Conservation (phyloP, 64 coral and sea anemone genomes). For the Astreopora myriophthalma region DNA sequence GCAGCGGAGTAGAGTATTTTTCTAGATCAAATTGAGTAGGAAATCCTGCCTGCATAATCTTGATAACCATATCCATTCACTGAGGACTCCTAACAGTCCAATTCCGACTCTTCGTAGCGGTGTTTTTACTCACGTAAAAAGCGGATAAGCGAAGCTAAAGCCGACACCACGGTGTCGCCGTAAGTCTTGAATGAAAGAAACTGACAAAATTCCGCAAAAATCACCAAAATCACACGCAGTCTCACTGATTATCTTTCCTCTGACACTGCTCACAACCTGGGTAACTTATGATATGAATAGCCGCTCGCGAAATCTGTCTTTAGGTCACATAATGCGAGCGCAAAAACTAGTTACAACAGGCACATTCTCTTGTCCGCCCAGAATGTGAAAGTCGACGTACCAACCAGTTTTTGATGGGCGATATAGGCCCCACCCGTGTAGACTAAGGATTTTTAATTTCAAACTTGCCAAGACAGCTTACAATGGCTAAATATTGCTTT, state of each 20-base stretch:
- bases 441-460: background rate
- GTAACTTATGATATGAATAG: background rate
- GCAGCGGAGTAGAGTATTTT: slow-evolving; percentile 86
- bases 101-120: slow-evolving; percentile 5
- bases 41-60: slow-evolving; percentile 69
- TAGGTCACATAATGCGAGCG: slow-evolving; percentile 12
- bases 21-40: slow-evolving; percentile 77
- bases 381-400: background rate
- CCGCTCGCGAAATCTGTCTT: background rate
- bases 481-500: background rate
- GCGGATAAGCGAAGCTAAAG: background rate
- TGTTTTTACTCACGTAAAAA: slow-evolving; percentile 19
- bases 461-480: background rate
- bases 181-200: background rate
- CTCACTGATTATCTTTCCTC: background rate
- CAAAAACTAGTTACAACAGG: slow-evolving; percentile 34
- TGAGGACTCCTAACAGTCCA: slow-evolving; percentile 40
- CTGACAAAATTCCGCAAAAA: background rate
- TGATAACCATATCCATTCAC: slow-evolving; percentile 81
- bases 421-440: background rate
- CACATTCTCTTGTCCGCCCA: background rate
- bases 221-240: background rate
- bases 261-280: background rate
- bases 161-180: background rate
- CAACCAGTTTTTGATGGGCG: background rate